phyloP scores from a whole-genome alignment of 2,888 invertebrate genomes.

The Tipula helvola region DNA sequence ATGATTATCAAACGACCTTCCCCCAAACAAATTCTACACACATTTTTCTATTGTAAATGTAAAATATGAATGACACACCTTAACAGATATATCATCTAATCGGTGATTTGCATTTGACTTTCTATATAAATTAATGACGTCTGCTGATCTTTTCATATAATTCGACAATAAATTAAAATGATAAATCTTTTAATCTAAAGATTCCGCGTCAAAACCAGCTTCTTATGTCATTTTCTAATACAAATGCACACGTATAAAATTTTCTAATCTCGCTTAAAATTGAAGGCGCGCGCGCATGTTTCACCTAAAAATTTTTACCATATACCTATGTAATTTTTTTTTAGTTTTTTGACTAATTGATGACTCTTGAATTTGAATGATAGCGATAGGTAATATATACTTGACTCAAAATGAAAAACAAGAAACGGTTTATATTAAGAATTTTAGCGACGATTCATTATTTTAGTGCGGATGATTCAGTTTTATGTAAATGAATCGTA shows the following conservation, averaged over 20 bases:
- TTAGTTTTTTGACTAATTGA: neutral
- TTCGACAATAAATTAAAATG: neutral
- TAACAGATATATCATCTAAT: neutral
- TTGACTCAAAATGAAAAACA: neutral
- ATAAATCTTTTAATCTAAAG: neutral
- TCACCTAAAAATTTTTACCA: neutral
- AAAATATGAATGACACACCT: neutral
- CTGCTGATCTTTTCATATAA: neutral
- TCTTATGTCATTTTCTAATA: neutral
- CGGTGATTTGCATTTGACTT: neutral
- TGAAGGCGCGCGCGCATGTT: neutral
- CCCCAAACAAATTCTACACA: neutral
- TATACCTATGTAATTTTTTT: neutral
- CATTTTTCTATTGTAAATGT: neutral
- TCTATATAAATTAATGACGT: neutral
- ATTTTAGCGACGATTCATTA: neutral
- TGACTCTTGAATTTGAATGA: neutral
- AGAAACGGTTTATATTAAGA: neutral
- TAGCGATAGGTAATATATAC: neutral
- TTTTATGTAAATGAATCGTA: neutral
- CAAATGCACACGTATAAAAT: neutral
- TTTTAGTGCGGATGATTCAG: neutral
- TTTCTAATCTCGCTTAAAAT: neutral
- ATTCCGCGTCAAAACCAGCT: neutral
- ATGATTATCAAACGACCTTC: neutral